phyloP scores from a whole-genome alignment of 2,113 vertebrate species.

The Vidua macroura region DNA sequence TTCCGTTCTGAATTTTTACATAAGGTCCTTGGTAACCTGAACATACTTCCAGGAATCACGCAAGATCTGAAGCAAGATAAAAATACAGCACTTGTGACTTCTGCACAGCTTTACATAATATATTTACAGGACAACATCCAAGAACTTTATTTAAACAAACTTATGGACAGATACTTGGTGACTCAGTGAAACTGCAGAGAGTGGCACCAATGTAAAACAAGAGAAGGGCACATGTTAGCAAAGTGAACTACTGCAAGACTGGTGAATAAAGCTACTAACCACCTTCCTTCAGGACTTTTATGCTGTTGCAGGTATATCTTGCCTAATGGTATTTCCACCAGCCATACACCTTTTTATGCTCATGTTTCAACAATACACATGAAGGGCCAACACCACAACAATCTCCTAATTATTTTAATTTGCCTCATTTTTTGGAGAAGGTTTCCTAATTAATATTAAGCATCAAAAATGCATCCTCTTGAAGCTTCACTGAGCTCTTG shows the following conservation, averaged over 20 bases:
- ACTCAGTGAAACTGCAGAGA: background rate
- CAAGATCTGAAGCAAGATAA: background rate
- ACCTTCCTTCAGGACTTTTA: background rate
- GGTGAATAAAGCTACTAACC: background rate
- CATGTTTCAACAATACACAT: background rate
- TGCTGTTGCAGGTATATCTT: background rate
- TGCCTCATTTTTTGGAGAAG: background rate
- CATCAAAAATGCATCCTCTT: background rate
- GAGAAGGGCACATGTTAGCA: background rate
- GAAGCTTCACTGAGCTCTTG: background rate
- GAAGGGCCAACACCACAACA: background rate
- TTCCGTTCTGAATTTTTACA: background rate
- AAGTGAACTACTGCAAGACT: background rate
- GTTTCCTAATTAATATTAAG: conserved; percentile 19
- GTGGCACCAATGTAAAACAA: background rate
- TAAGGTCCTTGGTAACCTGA: background rate
- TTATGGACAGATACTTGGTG: background rate
- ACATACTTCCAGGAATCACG: background rate
- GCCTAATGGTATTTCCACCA: background rate
- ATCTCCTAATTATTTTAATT: conserved; percentile 32
- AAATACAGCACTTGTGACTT: background rate
- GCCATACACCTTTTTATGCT: background rate
- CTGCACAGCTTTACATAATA: background rate
- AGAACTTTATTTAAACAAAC: background rate
- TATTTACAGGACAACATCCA: background rate